Conservation (phyloP, 2,888 invertebrate species). For the Gisinianus flammeolus region DNA sequence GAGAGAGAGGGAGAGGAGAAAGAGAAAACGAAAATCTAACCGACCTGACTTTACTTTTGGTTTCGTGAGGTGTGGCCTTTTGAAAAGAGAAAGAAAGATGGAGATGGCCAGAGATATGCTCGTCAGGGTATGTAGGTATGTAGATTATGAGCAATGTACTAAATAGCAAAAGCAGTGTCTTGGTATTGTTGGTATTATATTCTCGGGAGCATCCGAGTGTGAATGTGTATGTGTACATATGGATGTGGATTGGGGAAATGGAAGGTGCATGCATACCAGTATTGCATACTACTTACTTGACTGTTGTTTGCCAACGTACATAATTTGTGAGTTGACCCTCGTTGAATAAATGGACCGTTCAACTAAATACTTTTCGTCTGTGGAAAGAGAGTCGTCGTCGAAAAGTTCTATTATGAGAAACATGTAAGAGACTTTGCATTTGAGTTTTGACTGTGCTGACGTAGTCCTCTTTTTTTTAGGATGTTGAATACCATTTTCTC, state of each 20-base stretch:
- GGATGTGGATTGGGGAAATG: not conserved
- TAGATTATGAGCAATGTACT: not conserved
- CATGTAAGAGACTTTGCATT: slow-evolving; percentile 19
- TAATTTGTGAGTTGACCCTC: slow-evolving; percentile 32
- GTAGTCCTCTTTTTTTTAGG: not conserved
- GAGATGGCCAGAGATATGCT: slow-evolving; percentile 7
- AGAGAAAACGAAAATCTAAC: slow-evolving; percentile 12
- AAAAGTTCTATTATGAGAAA: too few relatives aligned
- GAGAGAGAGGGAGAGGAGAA: not conserved
- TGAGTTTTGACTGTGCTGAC: not conserved
- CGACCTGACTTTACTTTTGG: slow-evolving; percentile 31
- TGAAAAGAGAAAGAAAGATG: not conserved
- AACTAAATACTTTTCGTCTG: slow-evolving; percentile 18
- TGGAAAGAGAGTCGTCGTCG: not conserved
- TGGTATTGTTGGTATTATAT: not conserved
- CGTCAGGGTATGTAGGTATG: slow-evolving; percentile 4
- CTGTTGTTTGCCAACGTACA: slow-evolving; percentile 7
- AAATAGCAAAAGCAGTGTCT: not conserved
- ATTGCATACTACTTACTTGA: not conserved
- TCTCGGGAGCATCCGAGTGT: not conserved
- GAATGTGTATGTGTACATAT: slow-evolving; percentile 5
- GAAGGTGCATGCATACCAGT: too few relatives aligned
- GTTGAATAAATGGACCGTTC: slow-evolving; percentile 37
- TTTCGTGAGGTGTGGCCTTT: slow-evolving; percentile 35
- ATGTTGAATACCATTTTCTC: slow-evolving; percentile 50